These are phyloP conservation scores for Orthosia cruda DNA, from an alignment of 2,888 invertebrate species.

Conservation along the genomic window DNA sequence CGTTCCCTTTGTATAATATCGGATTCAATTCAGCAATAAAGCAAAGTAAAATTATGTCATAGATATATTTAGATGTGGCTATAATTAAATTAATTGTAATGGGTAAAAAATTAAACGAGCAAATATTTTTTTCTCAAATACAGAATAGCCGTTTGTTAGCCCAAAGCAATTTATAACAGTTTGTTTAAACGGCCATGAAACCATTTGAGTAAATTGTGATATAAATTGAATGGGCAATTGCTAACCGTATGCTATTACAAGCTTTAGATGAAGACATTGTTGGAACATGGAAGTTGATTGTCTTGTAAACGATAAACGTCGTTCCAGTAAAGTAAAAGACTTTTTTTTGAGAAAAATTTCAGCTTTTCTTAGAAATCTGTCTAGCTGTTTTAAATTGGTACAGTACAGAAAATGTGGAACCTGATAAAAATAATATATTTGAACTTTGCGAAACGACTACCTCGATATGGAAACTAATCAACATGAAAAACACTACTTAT, in stretches of 20 bases:
- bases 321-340: conserved; percentile 4
- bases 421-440: background rate
- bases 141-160: conserved; percentile 30
- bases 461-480: background rate
- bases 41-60: conserved; percentile 37
- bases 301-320: conserved; percentile 29
- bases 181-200: conserved; percentile 62
- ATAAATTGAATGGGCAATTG: conserved; percentile 50
- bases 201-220: conserved; percentile 57
- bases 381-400: background rate
- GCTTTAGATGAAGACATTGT: conserved; percentile 47
- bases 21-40: conserved; percentile 18
- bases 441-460: background rate
- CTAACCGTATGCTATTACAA: conserved; percentile 38
- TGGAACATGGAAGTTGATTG: conserved; percentile 16
- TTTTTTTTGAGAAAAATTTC: background rate
- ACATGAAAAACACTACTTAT: background rate
- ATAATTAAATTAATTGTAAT: conserved; percentile 36
- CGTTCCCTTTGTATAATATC: conserved; percentile 27
- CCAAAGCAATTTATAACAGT: conserved; percentile 51
- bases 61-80: conserved; percentile 47
- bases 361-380: conserved; percentile 2
- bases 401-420: background rate
- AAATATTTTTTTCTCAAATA: conserved; percentile 47
- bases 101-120: conserved; percentile 40